Conservation (phyloP, 2,797 vertebrate species). For the Amblyopsis hoosieri region DNA sequence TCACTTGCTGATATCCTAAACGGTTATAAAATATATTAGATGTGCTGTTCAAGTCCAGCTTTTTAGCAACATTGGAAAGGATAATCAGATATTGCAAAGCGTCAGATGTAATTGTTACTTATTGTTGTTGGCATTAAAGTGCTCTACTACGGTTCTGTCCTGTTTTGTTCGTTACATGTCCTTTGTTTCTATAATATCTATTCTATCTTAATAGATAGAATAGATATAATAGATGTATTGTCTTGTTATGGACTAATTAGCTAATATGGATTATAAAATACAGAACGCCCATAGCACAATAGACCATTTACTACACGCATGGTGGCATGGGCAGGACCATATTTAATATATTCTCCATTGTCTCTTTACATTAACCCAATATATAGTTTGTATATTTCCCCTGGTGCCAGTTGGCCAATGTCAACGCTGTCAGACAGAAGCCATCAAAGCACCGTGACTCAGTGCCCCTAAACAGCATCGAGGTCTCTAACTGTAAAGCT, state of each 20-base stretch:
- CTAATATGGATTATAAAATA: constrained; percentile 5
- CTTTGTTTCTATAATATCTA: too few relatives aligned
- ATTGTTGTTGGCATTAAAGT: background rate
- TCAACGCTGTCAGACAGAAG: constrained; percentile 6
- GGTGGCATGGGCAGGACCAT: constrained; percentile 1
- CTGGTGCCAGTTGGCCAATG: background rate
- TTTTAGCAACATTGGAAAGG: too few relatives aligned
- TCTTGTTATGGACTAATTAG: background rate
- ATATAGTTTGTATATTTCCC: constrained; percentile 12
- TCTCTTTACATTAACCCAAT: constrained; percentile 9
- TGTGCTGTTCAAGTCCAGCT: background rate
- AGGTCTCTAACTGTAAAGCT: constrained; percentile 39
- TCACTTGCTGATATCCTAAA: background rate
- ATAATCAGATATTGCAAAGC: too few relatives aligned
- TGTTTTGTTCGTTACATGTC: background rate
- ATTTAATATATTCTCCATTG: constrained; percentile 1
- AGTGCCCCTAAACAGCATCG: constrained; percentile 16
- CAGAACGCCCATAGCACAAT: constrained; percentile 18
- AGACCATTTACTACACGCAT: constrained; percentile 16
- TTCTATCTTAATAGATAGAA: too few relatives aligned
- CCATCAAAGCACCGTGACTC: constrained; percentile 35
- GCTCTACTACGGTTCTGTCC: background rate
- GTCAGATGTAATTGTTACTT: too few relatives aligned
- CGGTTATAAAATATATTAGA: background rate
- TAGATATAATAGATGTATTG: too few relatives aligned